A percentile compares a stretch with the other conserved stretches of the same genome.
phyloP scores from a whole-genome alignment of 2,797 vertebrate genomes.

The Megaceryle alcyon region DNA sequence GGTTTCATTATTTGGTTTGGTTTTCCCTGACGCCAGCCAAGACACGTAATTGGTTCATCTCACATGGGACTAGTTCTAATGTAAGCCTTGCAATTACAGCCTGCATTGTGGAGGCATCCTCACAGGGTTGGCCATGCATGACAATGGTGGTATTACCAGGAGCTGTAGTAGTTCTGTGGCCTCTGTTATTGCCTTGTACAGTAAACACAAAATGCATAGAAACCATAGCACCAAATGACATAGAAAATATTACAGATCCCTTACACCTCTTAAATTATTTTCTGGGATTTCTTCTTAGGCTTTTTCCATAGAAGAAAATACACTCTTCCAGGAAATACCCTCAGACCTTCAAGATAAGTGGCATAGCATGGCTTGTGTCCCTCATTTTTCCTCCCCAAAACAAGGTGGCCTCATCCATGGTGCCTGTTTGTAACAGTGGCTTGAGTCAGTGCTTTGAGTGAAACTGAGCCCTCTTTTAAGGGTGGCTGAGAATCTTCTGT shows the following conservation, averaged over 20 bases:
- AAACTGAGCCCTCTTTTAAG: background rate
- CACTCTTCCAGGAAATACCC: background rate
- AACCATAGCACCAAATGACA: background rate
- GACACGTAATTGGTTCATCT: too few species aligned
- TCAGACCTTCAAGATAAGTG: background rate
- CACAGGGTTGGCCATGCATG: background rate
- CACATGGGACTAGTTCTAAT: background rate
- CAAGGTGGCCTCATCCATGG: background rate
- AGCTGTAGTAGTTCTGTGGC: background rate
- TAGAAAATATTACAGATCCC: background rate
- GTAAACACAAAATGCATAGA: background rate
- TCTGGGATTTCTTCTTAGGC: background rate
- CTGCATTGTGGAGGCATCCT: background rate
- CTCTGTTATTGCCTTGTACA: background rate
- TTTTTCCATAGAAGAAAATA: background rate
- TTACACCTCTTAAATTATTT: background rate
- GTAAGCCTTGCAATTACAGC: background rate
- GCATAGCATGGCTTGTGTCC: background rate
- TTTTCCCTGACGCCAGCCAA: background rate
- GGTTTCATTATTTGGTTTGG: background rate
- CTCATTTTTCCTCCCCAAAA: background rate
- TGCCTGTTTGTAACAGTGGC: background rate
- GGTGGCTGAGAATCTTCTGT: background rate
- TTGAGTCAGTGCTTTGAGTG: background rate
- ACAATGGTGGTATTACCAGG: background rate